Evolutionary conservation across 2,113 vertebrate species (phyloP), one percentile per base, ranked within the genome.

Genomic region (Crotalus viridis): DNA sequence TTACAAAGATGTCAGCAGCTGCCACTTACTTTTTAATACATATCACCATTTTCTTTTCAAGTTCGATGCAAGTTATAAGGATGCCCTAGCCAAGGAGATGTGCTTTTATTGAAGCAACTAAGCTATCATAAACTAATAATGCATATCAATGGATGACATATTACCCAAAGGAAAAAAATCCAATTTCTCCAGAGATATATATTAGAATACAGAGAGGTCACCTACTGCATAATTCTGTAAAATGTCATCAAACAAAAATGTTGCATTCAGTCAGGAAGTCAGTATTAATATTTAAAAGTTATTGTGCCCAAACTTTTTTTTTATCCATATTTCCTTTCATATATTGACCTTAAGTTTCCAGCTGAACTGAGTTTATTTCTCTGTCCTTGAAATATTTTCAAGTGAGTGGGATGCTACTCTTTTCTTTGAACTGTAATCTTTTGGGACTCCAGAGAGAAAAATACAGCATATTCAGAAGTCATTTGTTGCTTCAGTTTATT

Each of bases 251-350:
- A 88, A 93, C 51, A 95, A 94, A 96, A 94, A 93, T 89, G 21
- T 90, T 92, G 94, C 94, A 95, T 95, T 95, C 89, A 74, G 91
- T 92, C 74, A 24, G 87, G 74, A 93, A 91, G 91, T 57, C 93
- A 57, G 33, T 91, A 94, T 96, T 94, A 96, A 96, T 96, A 97
- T 96, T 96, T 95, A 97, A 96, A 81, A 90, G 90, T 93, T 39
- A 95, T 94, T 96, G 93, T 95, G 33, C 61, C 55, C 94, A 96
- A 33, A 22, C 0, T 0, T 91, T 96, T 95, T 43, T 69, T 90
- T 28, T 91, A 96, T 95, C 93, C 94, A 94, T 96, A 95, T 97
- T 97, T 95, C 64, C 96, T 96, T 93, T 95, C 64, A 33, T 59
- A 95, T 95, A 95, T 95, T 96, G 91, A 95, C 92, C 94, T 93